Percentiles rank a stretch among this genome's conserved stretches.
Evolutionary conservation across 2,113 vertebrate species (phyloP).

Genomic region (Pyrgilauda ruficollis): DNA sequence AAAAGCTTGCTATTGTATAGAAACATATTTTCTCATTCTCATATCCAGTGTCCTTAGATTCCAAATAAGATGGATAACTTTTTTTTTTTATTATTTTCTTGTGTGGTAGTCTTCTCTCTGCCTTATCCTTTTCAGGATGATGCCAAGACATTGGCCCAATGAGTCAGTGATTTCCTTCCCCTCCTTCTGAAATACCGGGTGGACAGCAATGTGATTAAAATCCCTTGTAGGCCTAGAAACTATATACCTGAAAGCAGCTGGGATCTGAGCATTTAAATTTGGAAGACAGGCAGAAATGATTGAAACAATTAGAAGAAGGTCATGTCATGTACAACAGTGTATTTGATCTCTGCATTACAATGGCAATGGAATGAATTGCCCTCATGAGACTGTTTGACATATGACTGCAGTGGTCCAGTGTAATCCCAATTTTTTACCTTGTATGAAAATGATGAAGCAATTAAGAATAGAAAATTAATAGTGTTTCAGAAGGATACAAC

Average conservation of each 20-base stretch:
- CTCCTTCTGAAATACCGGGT: neutral
- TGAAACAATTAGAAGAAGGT: neutral
- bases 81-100: neutral
- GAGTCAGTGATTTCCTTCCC: neutral
- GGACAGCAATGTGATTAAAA: neutral
- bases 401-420: neutral
- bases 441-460: neutral
- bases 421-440: neutral
- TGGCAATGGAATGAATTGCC: neutral
- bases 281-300: neutral
- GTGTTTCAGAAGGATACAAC: neutral
- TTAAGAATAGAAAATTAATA: neutral
- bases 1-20: neutral
- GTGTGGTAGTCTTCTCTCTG: neutral
- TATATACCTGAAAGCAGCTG: neutral
- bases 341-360: neutral
- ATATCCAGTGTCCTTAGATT: neutral
- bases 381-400: neutral
- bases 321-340: neutral
- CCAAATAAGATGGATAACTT: neutral
- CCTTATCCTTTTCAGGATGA: neutral
- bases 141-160: neutral
- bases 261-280: neutral
- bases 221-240: neutral
- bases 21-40: neutral